phyloP scores from a whole-genome alignment of 2,797 vertebrate genomes.

The Cynopterus sphinx region DNA sequence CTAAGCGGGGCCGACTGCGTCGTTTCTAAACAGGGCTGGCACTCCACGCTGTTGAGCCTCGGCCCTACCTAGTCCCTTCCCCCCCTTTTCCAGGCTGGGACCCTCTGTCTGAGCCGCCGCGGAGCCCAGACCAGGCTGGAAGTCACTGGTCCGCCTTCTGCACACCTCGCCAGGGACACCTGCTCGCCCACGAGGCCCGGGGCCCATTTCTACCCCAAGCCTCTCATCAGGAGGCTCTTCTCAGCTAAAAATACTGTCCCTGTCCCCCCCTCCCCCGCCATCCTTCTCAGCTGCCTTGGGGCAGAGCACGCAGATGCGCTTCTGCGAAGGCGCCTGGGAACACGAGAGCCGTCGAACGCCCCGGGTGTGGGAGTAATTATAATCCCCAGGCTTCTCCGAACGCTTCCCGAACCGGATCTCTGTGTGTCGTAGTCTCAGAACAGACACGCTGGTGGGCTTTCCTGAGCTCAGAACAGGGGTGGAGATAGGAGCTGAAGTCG shows the following conservation, averaged over 20 bases:
- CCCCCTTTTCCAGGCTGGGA: fast-evolving
- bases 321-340: slow-evolving; percentile 27
- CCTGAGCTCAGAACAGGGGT: slow-evolving; percentile 82
- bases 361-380: slow-evolving; percentile 85
- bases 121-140: too few species aligned
- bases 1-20: fast-evolving
- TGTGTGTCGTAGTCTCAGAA: slow-evolving; percentile 83
- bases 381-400: slow-evolving; percentile 81
- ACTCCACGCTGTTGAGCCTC: fast-evolving
- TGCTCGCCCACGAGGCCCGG: neutral
- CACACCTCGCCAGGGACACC: fast-evolving
- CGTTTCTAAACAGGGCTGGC: neutral
- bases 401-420: slow-evolving; percentile 84
- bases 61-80: fast-evolving
- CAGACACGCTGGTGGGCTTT: slow-evolving; percentile 84
- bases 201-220: neutral
- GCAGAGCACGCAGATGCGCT: neutral
- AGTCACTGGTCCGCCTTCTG: too few species aligned
- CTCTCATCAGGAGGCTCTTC: neutral
- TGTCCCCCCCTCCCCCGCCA: neutral
- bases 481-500: slow-evolving; percentile 76
- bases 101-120: fast-evolving
- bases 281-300: neutral
- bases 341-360: slow-evolving; percentile 76
- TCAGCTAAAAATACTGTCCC: too few species aligned